Evolutionary conservation across 2,797 vertebrate genomes (phyloP), one percentile per base, ranked within the genome.

Genomic region (Siniperca scherzeri): DNA sequence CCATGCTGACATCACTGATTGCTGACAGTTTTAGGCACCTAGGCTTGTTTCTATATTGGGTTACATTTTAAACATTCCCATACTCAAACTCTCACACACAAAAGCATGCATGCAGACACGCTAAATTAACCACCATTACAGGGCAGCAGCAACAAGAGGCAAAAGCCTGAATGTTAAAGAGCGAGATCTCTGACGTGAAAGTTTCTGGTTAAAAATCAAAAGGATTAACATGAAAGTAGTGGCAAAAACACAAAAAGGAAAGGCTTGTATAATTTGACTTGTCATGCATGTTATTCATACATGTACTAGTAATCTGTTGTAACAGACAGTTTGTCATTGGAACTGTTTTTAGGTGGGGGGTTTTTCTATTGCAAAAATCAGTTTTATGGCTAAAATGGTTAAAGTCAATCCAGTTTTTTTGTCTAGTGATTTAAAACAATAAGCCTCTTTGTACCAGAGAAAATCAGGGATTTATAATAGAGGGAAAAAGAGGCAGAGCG

Each of bases 401-500:
- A 3, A 77, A 66, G 61, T 70, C n/a, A 38, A 30, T 61, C 46
- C 27, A 13, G 5, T 59, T 38, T 19, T n/a, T 60, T 30, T 2
- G 4, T 72, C 21, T 3, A 44, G 55, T 71, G 59, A 13, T 80
- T 81, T 36, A 56, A 83, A 81, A 88, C 84, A 88, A 46, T 59
- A 81, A 75, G 68, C 75, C 70, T 77, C 81, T 86, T 86, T 86
- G 72, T 84, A 60, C 33, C 30, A 25, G 14, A 82, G 42, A 80
- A 82, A 86, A 83, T 71, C 80, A 76, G 19, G 62, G 67, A 57
- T 84, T 88, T 86, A 66, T 72, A 77, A 87, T 33, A 3, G 55
- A 74, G 25, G 52, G 19, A n/a, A 46, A 70, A 78, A 78, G 65
- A 44, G 64, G 74, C 80, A 64, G 74, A 71, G 80, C 27, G 3